Evolutionary conservation across 1,140 invertebrate genomes (phyloP).

Genomic region (Helicoverpa armigera): DNA sequence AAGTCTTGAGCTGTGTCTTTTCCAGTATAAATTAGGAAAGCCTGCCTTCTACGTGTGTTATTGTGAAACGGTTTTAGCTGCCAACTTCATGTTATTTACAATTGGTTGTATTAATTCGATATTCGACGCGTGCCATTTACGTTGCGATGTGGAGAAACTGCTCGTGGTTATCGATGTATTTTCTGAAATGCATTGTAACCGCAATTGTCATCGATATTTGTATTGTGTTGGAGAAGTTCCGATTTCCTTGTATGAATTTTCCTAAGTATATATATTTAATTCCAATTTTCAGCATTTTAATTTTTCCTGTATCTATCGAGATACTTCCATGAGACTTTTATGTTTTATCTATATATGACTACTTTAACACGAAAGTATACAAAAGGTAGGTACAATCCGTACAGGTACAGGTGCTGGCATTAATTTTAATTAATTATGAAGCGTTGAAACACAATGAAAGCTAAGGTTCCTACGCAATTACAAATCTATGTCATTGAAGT

Average conservation of each 20-base stretch:
- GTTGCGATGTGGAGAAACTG: constrained; percentile 7
- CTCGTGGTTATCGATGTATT: constrained; percentile 6
- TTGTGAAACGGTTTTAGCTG: constrained; percentile 55
- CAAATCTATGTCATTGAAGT: constrained; percentile 8
- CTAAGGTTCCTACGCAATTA: neutral
- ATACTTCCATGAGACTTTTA: too few relatives aligned
- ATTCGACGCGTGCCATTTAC: constrained; percentile 42
- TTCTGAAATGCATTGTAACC: constrained; percentile 15
- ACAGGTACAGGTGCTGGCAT: too few relatives aligned
- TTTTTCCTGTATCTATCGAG: too few relatives aligned
- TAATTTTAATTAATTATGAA: too few relatives aligned
- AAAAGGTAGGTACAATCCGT: too few relatives aligned
- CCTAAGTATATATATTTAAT: too few relatives aligned
- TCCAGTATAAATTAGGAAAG: constrained; percentile 42
- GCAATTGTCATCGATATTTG: neutral
- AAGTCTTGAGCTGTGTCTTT: constrained; percentile 42
- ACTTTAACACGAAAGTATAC: too few relatives aligned
- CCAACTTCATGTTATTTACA: constrained; percentile 50
- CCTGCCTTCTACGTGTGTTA: constrained; percentile 16
- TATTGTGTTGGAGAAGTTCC: neutral
- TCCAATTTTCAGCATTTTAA: too few relatives aligned
- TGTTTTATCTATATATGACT: too few relatives aligned
- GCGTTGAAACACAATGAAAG: neutral
- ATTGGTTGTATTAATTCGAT: constrained; percentile 42
- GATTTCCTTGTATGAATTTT: neutral